phyloP scores from a whole-genome alignment of 2,888 invertebrate species.

The Gymnoscelis rufifasciata region DNA sequence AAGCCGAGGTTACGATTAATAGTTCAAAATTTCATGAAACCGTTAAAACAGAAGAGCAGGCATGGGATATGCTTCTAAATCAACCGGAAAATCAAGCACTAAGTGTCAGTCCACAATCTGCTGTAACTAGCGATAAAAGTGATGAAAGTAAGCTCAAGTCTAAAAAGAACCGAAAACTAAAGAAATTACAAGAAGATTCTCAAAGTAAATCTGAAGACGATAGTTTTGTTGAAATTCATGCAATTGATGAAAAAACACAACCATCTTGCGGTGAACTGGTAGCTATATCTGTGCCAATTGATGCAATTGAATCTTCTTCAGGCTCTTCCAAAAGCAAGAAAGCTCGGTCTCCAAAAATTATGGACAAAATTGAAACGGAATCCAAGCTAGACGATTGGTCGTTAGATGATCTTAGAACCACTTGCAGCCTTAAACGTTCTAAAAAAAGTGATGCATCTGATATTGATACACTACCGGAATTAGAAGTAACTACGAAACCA shows the following conservation, averaged over 20 bases:
- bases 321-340: constrained; percentile 54
- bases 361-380: constrained; percentile 44
- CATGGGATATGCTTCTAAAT: constrained; percentile 66
- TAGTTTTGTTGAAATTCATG: constrained; percentile 71
- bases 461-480: constrained; percentile 32
- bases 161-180: constrained; percentile 56
- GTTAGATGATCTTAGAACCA: constrained; percentile 33
- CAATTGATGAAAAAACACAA: constrained; percentile 63
- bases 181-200: constrained; percentile 53
- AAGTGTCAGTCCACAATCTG: constrained; percentile 31
- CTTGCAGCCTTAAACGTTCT: constrained; percentile 24
- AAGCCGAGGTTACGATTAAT: constrained; percentile 25
- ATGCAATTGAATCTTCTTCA: constrained; percentile 49
- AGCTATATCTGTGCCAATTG: constrained; percentile 61
- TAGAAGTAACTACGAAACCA: constrained; percentile 26
- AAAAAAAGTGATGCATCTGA: constrained; percentile 28
- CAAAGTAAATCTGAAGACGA: constrained; percentile 59
- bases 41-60: constrained; percentile 65
- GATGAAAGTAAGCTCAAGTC: constrained; percentile 57
- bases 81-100: constrained; percentile 47
- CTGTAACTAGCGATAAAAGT: constrained; percentile 29
- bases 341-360: constrained; percentile 50
- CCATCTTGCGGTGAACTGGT: constrained; percentile 59
- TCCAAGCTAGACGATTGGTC: constrained; percentile 35
- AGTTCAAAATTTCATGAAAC: constrained; percentile 32